Base-by-base conservation (phyloP, 2,888 invertebrate genomes). In the Dicranocentrus wangi region DNA sequence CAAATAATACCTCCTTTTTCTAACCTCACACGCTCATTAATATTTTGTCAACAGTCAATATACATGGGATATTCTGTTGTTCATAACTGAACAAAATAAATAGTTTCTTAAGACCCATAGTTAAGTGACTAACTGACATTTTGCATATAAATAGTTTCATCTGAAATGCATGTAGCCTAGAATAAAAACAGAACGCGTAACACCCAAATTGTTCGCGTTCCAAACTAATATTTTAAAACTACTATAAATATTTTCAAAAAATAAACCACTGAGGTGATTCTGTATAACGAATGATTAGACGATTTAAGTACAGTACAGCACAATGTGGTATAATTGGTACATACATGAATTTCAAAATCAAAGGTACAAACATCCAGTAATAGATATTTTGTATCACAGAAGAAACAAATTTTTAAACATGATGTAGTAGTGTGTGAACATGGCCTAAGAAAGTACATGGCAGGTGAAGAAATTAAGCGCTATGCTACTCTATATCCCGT, bases 401-500 rank as follows among this genome's bases (percentile, higher is more conserved):
- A 55, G 32, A 27, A 60, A 27, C 13, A 65, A 65, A 25, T 65
- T 25, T 61, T 39, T 66, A 65, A 23, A 73, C n/a, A 66, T 39
- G 19, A 42, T 61, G 19, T n/a, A 68, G 19, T n/a, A 68, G 17
- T 21, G 58, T 53, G 42, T 70, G 39, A 58, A 55, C 51, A 69
- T 69, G 60, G n/a, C 71, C 71, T 71, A 71, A 17, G n/a, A 15
- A 53, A 39, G 23, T 77, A 77, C 77, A 77, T 39, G 55, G 55
- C 60, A 58, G 27, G 19, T 61, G 27, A 47, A 27, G 43, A 15
- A 75, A 65, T 61, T 28, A 53, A 60, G 32, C 23, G 25, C 15
- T 75, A 70, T 32, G 51, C 51, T 81, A 51, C 53, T 70, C n/a
- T 70, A 58, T 28, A 51, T 75, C 75, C 81, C 75, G 73, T 61